Evolutionary conservation across 2,888 invertebrate genomes (phyloP).

Genomic region (Hartigia nigra): DNA sequence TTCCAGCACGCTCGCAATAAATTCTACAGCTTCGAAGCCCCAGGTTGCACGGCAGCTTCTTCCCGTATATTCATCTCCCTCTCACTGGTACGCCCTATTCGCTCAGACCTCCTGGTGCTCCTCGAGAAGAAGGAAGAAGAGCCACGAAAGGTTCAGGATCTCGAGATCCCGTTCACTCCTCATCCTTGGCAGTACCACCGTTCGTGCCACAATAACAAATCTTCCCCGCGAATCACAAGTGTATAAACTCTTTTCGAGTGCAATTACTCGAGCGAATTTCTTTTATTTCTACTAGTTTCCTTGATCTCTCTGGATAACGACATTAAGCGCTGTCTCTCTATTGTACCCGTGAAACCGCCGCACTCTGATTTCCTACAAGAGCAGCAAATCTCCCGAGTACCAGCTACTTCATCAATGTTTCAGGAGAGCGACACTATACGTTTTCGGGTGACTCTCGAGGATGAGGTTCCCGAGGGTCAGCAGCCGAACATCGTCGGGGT

Average conservation of each 20-base stretch:
- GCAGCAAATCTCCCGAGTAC: neutral
- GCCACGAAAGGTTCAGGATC: neutral
- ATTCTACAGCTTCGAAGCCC: neutral
- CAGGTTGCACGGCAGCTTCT: neutral
- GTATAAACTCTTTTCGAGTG: neutral
- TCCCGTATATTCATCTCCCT: neutral
- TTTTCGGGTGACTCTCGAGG: slow-evolving; percentile 85
- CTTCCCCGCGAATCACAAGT: neutral
- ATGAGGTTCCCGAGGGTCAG: slow-evolving; percentile 72
- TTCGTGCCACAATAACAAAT: neutral
- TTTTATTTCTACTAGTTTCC: neutral
- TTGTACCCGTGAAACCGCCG: neutral
- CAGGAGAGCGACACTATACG: slow-evolving; percentile 83
- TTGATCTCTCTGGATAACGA: neutral
- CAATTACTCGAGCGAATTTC: neutral
- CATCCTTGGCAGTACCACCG: neutral
- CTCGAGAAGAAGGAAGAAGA: neutral
- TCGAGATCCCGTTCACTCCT: neutral
- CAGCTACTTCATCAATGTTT: slow-evolving; percentile 41
- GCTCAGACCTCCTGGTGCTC: neutral
- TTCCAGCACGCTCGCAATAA: neutral
- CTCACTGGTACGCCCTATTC: neutral
- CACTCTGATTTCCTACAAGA: neutral
- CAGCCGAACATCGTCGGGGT: slow-evolving; percentile 79
- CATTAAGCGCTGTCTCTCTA: neutral